These are phyloP conservation scores for Thunnus maccoyii DNA, from an alignment of 2,113 vertebrate genomes.

Conservation along the genomic window DNA sequence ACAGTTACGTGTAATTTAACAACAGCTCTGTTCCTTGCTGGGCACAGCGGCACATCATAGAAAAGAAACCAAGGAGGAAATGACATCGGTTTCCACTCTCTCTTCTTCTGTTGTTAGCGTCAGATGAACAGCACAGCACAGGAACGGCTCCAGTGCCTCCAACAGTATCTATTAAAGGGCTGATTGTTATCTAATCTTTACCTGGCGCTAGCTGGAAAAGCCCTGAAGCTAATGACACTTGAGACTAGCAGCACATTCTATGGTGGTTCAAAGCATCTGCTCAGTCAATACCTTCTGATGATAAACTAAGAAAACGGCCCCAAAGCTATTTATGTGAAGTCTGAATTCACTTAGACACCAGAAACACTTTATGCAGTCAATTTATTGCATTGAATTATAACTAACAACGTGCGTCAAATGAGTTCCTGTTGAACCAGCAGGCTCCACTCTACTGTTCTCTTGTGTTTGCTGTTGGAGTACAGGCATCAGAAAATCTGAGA, in stretches of 20 bases:
- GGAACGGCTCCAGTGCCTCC: conserved; percentile 77
- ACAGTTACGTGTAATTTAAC: conserved; percentile 61
- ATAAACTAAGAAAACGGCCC: conserved; percentile 65
- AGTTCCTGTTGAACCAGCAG: conserved; percentile 63
- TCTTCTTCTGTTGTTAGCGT: conserved; percentile 72
- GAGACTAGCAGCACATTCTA: conserved; percentile 84
- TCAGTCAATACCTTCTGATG: conserved; percentile 77
- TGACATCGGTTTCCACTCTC: conserved; percentile 60
- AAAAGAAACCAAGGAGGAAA: conserved; percentile 60
- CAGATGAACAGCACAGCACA: conserved; percentile 68
- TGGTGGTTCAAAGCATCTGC: conserved; percentile 81
- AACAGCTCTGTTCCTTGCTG: conserved; percentile 43
- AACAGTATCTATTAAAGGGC: conserved; percentile 83
- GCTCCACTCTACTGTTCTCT: conserved; percentile 18
- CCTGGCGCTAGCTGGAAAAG: conserved; percentile 83
- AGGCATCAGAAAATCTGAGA: background rate
- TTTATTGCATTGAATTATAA: conserved; percentile 77
- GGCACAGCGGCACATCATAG: conserved; percentile 58
- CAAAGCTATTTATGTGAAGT: conserved; percentile 73
- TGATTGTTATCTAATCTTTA: conserved; percentile 89
- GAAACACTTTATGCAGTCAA: conserved; percentile 70
- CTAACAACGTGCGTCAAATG: conserved; percentile 64
- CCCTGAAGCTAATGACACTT: conserved; percentile 86
- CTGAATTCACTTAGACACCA: conserved; percentile 69
- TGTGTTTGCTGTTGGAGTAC: conserved; percentile 36